These are phyloP conservation scores for Agrypnus murinus DNA, from an alignment of 2,888 invertebrate genomes.

Conservation along the genomic window DNA sequence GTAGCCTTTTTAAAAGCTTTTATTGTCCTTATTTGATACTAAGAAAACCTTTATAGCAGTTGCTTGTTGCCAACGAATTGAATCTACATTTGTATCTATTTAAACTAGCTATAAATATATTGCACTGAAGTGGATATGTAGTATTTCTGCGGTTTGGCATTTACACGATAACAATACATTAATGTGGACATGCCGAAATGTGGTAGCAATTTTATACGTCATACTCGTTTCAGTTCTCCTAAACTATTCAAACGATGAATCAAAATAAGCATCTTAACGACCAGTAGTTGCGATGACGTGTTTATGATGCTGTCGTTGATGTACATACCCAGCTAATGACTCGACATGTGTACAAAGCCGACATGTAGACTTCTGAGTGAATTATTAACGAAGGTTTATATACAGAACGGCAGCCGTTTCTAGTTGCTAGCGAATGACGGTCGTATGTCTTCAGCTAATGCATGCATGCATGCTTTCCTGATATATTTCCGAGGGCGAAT, in stretches of 20 bases:
- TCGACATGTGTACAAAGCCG: slow-evolving; percentile 67
- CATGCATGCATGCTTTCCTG: slow-evolving; percentile 32
- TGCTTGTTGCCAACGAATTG: too few relatives aligned
- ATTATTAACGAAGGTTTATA: slow-evolving; percentile 64
- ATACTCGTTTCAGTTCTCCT: neutral
- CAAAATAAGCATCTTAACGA: slow-evolving; percentile 58
- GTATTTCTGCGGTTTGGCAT: too few relatives aligned
- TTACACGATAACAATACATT: too few relatives aligned
- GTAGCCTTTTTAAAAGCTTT: too few relatives aligned
- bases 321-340: slow-evolving; percentile 68
- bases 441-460: slow-evolving; percentile 52
- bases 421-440: slow-evolving; percentile 51
- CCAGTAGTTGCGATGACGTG: slow-evolving; percentile 66
- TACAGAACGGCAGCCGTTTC: slow-evolving; percentile 61
- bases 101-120: too few relatives aligned
- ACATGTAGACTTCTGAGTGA: slow-evolving; percentile 66
- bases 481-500: slow-evolving; percentile 24
- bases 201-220: slow-evolving; percentile 14
- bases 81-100: too few relatives aligned
- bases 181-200: neutral
- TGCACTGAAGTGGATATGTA: too few relatives aligned
- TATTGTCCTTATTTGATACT: too few relatives aligned
- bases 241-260: slow-evolving; percentile 41
- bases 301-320: slow-evolving; percentile 69
- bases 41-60: too few relatives aligned